These are phyloP conservation scores for Drosophila kanapiae DNA, from an alignment of 1,140 invertebrate genomes.

Conservation along the genomic window DNA sequence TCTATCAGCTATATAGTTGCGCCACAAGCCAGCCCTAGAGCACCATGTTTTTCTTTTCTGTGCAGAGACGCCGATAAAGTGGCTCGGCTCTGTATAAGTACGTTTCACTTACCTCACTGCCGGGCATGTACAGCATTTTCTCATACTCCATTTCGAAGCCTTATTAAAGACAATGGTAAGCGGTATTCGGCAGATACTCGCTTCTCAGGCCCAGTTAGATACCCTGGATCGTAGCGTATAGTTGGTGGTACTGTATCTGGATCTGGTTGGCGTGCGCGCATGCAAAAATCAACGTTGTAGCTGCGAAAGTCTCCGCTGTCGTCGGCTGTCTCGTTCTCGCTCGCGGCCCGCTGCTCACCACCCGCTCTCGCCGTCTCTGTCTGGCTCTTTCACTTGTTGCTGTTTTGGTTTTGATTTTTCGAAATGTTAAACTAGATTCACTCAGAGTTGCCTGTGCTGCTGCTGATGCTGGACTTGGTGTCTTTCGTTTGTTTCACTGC, in stretches of 20 bases:
- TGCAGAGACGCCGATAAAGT: constrained; percentile 14
- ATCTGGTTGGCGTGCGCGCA: constrained; percentile 50
- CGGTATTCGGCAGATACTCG: constrained; percentile 25
- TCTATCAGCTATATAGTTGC: constrained; percentile 47
- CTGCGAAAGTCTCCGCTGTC: constrained; percentile 70
- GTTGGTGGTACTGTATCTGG: constrained; percentile 23
- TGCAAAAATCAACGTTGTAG: constrained; percentile 60
- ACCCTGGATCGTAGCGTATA: constrained; percentile 16
- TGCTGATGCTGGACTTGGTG: constrained; percentile 25
- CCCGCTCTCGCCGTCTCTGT: constrained; percentile 38
- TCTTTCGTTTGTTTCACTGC: constrained; percentile 43
- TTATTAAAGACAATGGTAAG: constrained; percentile 29
- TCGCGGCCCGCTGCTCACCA: constrained; percentile 17
- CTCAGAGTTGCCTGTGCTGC: constrained; percentile 10
- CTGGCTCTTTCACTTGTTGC: constrained; percentile 62
- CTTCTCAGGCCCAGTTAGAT: constrained; percentile 32
- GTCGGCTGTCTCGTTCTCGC: constrained; percentile 50
- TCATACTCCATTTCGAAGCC: constrained; percentile 74
- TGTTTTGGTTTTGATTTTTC: constrained; percentile 55
- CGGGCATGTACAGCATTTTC: constrained; percentile 73
- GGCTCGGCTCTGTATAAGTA: neutral
- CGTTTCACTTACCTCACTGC: constrained; percentile 63
- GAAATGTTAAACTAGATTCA: constrained; percentile 62
- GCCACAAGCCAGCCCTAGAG: constrained; percentile 14
- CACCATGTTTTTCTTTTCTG: constrained; percentile 2